Percentiles rank a stretch among this genome's conserved stretches.
These are phyloP conservation scores for Sakesphorus luctuosus DNA, from an alignment of 2,113 vertebrate species.

Conservation along the genomic window DNA sequence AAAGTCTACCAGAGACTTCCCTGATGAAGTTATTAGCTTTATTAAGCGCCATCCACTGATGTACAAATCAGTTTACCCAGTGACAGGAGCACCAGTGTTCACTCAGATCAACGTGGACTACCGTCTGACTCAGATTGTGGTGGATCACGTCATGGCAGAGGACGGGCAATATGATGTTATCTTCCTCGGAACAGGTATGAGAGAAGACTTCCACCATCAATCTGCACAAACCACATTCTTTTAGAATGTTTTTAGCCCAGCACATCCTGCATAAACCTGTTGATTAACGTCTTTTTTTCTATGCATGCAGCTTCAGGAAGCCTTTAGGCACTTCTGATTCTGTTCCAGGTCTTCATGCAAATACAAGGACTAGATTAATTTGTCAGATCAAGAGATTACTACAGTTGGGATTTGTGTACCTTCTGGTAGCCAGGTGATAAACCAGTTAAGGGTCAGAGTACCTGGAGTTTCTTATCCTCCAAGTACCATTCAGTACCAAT, in stretches of 20 bases:
- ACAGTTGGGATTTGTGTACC: background rate
- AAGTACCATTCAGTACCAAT: background rate
- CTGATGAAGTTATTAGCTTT: constrained; percentile 94
- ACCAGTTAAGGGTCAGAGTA: background rate
- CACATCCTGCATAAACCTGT: background rate
- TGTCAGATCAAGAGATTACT: background rate
- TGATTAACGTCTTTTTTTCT: background rate
- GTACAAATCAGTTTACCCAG: constrained; percentile 84
- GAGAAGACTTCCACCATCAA: background rate
- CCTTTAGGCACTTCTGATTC: background rate
- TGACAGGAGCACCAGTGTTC: constrained; percentile 86
- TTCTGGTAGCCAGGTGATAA: background rate
- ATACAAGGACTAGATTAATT: background rate
- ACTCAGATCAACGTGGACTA: constrained; percentile 90
- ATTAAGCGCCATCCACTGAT: constrained; percentile 91
- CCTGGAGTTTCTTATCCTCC: background rate
- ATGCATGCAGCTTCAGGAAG: background rate
- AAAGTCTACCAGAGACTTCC: constrained; percentile 95
- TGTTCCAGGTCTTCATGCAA: background rate
- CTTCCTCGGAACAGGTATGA: constrained; percentile 94
- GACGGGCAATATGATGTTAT: constrained; percentile 97
- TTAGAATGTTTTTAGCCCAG: background rate
- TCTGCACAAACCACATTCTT: background rate
- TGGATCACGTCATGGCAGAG: constrained; percentile 92
- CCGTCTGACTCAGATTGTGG: constrained; percentile 89